phyloP scores from a whole-genome alignment of 2,888 invertebrate species.

The Aspidiotus destructor region DNA sequence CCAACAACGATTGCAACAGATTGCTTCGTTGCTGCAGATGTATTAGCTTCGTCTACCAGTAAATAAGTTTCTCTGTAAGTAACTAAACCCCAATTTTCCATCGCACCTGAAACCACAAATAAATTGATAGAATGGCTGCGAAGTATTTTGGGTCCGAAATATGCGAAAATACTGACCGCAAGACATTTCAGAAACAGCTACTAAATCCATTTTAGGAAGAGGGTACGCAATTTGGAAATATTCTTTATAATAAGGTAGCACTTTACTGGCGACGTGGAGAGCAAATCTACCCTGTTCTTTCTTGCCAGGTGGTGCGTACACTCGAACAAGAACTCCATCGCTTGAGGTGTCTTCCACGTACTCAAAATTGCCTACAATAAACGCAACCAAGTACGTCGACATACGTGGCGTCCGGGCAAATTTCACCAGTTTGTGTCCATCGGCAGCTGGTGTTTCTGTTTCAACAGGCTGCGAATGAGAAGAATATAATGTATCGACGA shows the following conservation, averaged over 20 bases:
- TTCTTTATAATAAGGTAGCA: conserved; percentile 85
- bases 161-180: conserved; percentile 48
- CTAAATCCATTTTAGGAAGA: conserved; percentile 89
- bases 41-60: conserved; percentile 79
- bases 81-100: conserved; percentile 96
- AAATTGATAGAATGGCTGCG: conserved; percentile 3
- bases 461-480: conserved; percentile 42
- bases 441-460: conserved; percentile 39
- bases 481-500: not conserved
- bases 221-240: conserved; percentile 94
- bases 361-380: conserved; percentile 91
- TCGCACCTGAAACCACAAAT: conserved; percentile 54
- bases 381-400: conserved; percentile 91
- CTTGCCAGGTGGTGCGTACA: conserved; percentile 81
- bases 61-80: conserved; percentile 89
- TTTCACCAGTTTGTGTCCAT: conserved; percentile 49
- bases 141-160: not conserved
- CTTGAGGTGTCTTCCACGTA: conserved; percentile 73
- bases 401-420: conserved; percentile 83
- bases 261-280: conserved; percentile 80
- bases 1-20: conserved; percentile 79
- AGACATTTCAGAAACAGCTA: conserved; percentile 91
- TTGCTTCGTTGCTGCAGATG: conserved; percentile 73
- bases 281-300: conserved; percentile 87
- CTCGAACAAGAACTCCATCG: conserved; percentile 72